Percentiles rank a stretch among this genome's conserved stretches.
phyloP scores from a whole-genome alignment of 2,888 invertebrate genomes.

The Dioctria rufipes region DNA sequence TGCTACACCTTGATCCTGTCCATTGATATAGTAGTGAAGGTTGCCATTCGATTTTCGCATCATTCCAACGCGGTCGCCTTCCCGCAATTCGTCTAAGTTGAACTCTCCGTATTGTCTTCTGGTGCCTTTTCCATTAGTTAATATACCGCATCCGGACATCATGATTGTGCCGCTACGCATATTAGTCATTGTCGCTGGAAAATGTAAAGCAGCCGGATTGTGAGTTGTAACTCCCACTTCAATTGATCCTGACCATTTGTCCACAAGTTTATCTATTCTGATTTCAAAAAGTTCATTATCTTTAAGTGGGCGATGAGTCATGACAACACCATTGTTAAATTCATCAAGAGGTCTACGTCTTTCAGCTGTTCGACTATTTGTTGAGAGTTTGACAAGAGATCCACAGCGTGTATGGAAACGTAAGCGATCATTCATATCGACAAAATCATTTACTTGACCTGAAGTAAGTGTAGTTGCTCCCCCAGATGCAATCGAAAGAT shows the following conservation, averaged over 20 bases:
- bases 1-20: constrained; percentile 93
- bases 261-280: constrained; percentile 91
- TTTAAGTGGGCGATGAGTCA: constrained; percentile 90
- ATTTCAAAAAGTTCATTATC: constrained; percentile 96
- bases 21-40: constrained; percentile 94
- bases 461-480: constrained; percentile 6
- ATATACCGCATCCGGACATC: constrained; percentile 97
- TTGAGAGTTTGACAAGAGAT: constrained; percentile 87
- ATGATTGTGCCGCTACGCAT: constrained; percentile 93
- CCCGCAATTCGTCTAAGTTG: constrained; percentile 92
- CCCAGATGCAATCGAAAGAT: constrained; percentile 52
- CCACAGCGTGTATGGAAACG: constrained; percentile 92
- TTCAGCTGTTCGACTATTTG: constrained; percentile 88
- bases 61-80: constrained; percentile 94
- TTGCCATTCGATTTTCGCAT: constrained; percentile 88
- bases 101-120: constrained; percentile 93
- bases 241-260: constrained; percentile 86
- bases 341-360: constrained; percentile 91
- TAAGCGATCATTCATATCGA: constrained; percentile 76
- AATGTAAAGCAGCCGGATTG: constrained; percentile 89
- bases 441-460: constrained; percentile 63
- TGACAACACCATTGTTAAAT: constrained; percentile 96
- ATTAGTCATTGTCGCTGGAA: constrained; percentile 98
- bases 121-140: constrained; percentile 96
- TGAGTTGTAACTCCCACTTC: constrained; percentile 94